Evolutionary conservation across 2,888 invertebrate species (phyloP), one percentile per base, ranked within the genome.

Genomic region (Cheilosia vernalis): DNA sequence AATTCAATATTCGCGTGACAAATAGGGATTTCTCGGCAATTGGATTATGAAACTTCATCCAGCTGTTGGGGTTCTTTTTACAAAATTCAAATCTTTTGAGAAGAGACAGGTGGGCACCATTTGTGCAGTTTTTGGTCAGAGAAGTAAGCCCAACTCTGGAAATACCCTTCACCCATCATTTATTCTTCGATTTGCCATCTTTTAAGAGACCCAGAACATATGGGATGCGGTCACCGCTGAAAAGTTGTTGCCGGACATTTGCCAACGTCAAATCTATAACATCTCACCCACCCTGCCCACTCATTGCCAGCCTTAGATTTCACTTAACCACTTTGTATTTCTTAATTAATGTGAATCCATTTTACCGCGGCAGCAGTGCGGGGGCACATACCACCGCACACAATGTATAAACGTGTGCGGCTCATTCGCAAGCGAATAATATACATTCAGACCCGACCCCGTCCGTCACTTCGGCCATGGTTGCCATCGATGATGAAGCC

Each of bases 321-420:
- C 74, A 69, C 49, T 69, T 51, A 81, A 63, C 63, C 49, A 69
- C 81, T 63, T 74, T 69, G 19, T 44, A 63, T 64, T 58, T 69
- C 63, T 51, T 84, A 67, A 84, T 64, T 84, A 84, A 79, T 79
- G 69, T 55, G 56, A 69, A 67, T 66, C 69, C 74, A 84, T 84
- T 51, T 84, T 74, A 79, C 69, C 47, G 64, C 78, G 69, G 19
- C 58, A 47, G 37, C 13, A 69, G 72, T 63, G 83, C 73, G 79
- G 79, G 83, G 73, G 79, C 53, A 58, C 58, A 64, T 51, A 64
- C 64, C 73, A 30, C 79, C 56, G 63, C 58, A 69, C 73, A 69
- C 64, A 78, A 51, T 56, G 78, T 55, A 53, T 1, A 2, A 83
- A 63, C 42, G 44, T 73, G 72, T 69, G 37, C 37, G 78, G 79